Evolutionary conservation across 2,797 vertebrate genomes (phyloP).

Genomic region (Eidolon dupreanum): DNA sequence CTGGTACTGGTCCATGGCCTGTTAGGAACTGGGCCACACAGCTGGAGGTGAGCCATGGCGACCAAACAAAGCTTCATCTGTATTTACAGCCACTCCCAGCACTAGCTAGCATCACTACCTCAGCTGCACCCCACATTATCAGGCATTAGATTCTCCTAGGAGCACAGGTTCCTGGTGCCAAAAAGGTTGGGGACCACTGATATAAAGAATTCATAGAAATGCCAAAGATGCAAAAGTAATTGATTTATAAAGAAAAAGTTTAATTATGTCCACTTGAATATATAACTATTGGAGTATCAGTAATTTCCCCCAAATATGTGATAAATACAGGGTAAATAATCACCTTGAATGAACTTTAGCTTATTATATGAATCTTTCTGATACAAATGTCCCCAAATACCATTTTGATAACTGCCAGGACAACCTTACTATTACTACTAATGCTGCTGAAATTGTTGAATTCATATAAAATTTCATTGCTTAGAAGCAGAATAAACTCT

Average conservation of each 20-base stretch:
- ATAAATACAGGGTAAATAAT: background rate
- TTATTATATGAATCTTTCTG: constrained; percentile 26
- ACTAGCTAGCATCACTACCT: too few species aligned
- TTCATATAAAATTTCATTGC: constrained; percentile 5
- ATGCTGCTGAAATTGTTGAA: constrained; percentile 8
- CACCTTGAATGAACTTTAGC: background rate
- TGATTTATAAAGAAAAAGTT: constrained; percentile 40
- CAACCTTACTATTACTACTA: constrained; percentile 7
- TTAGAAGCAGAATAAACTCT: constrained; percentile 33
- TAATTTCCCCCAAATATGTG: background rate
- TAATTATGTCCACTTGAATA: constrained; percentile 8
- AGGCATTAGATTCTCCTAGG: too few species aligned
- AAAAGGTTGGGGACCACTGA: too few species aligned
- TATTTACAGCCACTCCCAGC: too few species aligned
- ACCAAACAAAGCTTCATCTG: too few species aligned
- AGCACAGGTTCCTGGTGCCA: too few species aligned
- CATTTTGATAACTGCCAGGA: background rate
- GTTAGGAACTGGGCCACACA: too few species aligned
- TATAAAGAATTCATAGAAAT: constrained; percentile 19
- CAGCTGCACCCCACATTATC: too few species aligned
- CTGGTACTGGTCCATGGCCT: too few species aligned
- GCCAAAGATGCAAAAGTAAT: background rate
- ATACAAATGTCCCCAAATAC: background rate
- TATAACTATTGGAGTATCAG: background rate
- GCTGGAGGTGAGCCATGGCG: too few species aligned